Conservation (phyloP, 2,888 invertebrate genomes). For the Ichneumoninae sp. region DNA sequence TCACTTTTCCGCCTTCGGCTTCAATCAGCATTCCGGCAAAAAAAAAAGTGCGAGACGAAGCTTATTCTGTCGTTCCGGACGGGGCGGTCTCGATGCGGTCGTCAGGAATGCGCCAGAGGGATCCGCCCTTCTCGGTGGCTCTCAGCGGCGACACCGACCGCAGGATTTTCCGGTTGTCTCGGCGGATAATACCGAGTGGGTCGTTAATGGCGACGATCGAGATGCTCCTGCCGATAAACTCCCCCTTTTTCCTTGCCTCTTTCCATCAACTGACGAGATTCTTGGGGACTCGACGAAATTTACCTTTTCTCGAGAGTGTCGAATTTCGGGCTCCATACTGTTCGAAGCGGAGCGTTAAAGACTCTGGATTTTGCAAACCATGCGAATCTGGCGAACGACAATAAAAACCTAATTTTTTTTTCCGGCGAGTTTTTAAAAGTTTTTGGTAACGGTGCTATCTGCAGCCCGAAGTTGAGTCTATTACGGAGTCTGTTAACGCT, state of each 20-base stretch:
- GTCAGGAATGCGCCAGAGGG: slow-evolving; percentile 46
- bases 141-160: slow-evolving; percentile 58
- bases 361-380: background rate
- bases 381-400: background rate
- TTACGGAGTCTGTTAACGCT: too few species aligned
- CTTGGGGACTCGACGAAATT: slow-evolving; percentile 12
- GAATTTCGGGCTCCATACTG: background rate
- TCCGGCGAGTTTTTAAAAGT: too few species aligned
- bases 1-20: background rate
- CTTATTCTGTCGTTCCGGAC: background rate
- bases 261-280: background rate
- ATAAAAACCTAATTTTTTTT: too few species aligned
- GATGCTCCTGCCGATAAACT: slow-evolving; percentile 57
- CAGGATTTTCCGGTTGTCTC: slow-evolving; percentile 70
- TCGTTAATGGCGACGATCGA: slow-evolving; percentile 72
- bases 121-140: slow-evolving; percentile 32
- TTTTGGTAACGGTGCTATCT: too few species aligned
- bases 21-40: slow-evolving; percentile 31
- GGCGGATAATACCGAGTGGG: slow-evolving; percentile 73
- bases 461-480: too few species aligned
- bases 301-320: slow-evolving; percentile 6
- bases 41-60: slow-evolving; percentile 9
- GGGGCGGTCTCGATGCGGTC: slow-evolving; percentile 45
- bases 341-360: background rate
- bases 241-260: slow-evolving; percentile 36